Base-by-base conservation (phyloP, 1,140 invertebrate genomes). In the Euura lappo region DNA sequence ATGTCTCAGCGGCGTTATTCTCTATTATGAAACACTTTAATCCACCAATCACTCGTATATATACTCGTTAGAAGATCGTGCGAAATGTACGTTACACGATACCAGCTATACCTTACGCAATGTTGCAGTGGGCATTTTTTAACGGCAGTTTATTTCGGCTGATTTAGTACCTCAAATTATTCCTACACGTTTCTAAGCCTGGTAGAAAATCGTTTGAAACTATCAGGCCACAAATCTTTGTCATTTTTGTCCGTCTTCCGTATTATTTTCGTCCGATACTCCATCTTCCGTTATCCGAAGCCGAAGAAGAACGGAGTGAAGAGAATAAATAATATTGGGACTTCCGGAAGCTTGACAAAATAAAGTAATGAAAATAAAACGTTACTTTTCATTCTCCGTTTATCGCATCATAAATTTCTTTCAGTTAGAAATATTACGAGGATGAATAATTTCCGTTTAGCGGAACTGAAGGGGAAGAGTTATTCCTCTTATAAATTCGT, bases 181-280 rank as follows among this genome's bases (percentile, higher is more conserved):
- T 60, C 13, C 51, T 60, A 60, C 51, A 60, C 10, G 51, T n/a
- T 60, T 60, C 8, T 3, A n/a, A 3, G 51, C 13, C 6, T 60
- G 51, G 51, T 6, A 60, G 51, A 60, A 60, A 60, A 60, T 60
- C 51, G 13, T n/a, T 60, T n/a, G 6, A n/a, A 60, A 60, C 51
- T 60, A 68, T 68, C 66, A 42, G 4, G 66, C 28, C 10, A 42
- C 13, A 68, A 68, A 44, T 68, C 13, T 68, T 44, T 68, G 66
- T 68, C 66, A 68, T 28, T 68, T 68, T 28, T 68, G 13, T 42
- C 42, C 8, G 13, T 6, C 44, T 68, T 3, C 42, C 44, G 4
- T 7, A 8, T 68, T 42, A 68, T 68, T 44, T 11, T 1, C 44
- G 2, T 13, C 65, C n/a, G 8, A 6, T 28, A 6, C 65, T 28